Evolutionary conservation across 2,797 vertebrate species (phyloP).

Genomic region (Crenichthys baileyi): DNA sequence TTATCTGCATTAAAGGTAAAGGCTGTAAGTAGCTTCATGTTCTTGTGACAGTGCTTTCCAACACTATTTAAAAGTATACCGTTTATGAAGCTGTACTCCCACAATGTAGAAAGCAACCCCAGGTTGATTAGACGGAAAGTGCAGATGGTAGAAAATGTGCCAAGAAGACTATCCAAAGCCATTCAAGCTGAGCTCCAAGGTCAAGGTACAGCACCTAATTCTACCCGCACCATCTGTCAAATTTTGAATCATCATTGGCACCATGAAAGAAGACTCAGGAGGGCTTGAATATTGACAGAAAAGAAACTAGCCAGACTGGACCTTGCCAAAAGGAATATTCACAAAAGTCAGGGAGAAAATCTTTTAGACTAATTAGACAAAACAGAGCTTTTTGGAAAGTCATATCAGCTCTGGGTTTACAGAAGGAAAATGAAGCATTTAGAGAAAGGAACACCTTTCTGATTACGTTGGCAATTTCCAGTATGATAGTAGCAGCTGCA

Average conservation of each 20-base stretch:
- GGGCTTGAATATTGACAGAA: not conserved
- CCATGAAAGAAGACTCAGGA: not conserved
- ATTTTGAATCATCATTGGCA: not conserved
- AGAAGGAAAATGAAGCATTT: not conserved
- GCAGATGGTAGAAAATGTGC: constrained; percentile 2
- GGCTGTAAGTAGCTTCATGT: not conserved
- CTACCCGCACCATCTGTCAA: constrained; percentile 2
- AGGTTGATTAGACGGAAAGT: not conserved
- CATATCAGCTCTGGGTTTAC: not conserved
- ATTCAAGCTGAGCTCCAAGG: constrained; percentile 1
- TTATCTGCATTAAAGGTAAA: not conserved
- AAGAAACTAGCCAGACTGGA: not conserved
- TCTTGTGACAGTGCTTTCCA: not conserved
- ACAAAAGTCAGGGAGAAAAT: not conserved
- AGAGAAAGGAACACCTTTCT: too few relatives aligned
- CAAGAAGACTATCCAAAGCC: not conserved
- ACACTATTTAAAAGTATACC: not conserved
- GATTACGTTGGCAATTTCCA: too few relatives aligned
- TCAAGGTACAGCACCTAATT: not conserved
- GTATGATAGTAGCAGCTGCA: too few relatives aligned
- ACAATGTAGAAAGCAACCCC: not conserved
- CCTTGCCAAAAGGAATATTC: not conserved
- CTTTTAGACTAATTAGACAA: not conserved
- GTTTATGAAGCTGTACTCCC: not conserved
- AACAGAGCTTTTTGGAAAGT: not conserved